Base-by-base conservation (phyloP, 2,113 vertebrate genomes). In the Paracanthobrama guichenoti region DNA sequence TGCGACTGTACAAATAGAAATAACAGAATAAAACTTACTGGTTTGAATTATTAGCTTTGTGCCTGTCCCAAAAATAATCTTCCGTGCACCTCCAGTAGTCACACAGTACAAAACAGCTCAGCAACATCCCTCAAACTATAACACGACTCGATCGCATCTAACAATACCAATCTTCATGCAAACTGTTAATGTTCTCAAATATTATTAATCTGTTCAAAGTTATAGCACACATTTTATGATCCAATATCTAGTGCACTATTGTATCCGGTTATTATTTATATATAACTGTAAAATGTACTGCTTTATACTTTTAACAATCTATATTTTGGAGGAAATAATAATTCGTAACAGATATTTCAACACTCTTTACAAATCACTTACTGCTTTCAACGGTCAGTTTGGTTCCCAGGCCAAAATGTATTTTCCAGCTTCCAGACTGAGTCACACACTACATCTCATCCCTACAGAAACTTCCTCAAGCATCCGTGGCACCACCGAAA, bases 371-470 rank as follows among this genome's bases (percentile, higher is more conserved):
- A 69, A n/a, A 13, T 42, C 31, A 90, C 87, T 89, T 82, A 92
- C 88, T 88, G 76, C 85, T 64, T 13, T 24, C 50, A 18, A 91
- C 85, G 0, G 18, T 86, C 1, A 90, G 39, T 69, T 80, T 88
- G 8, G n/a, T 64, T 13, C 89, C 84, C 53, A 55, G 74, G 5
- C 77, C 67, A 64, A 85, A 80, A 16, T n/a, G 22, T 5, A 81
- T 46, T 79, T 81, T 85, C 44, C 18, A n/a, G 72, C 3, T 0
- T 62, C 42, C 76, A 69, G 66, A 2, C 10, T 62, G 64, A 64
- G 77, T 28, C 77, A 81, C 77, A 88, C 57, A 80, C 14, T 60
- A 53, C 26, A 67, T 16, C 35, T 28, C 8, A 69, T 57, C 50
- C 16, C 64, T 57, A 81, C 79, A 39, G 6, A 55, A 81, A 71